Percentiles rank a stretch among this genome's conserved stretches.
These are phyloP conservation scores for Anoura caudifer DNA, from an alignment of 2,113 vertebrate genomes.

Conservation along the genomic window DNA sequence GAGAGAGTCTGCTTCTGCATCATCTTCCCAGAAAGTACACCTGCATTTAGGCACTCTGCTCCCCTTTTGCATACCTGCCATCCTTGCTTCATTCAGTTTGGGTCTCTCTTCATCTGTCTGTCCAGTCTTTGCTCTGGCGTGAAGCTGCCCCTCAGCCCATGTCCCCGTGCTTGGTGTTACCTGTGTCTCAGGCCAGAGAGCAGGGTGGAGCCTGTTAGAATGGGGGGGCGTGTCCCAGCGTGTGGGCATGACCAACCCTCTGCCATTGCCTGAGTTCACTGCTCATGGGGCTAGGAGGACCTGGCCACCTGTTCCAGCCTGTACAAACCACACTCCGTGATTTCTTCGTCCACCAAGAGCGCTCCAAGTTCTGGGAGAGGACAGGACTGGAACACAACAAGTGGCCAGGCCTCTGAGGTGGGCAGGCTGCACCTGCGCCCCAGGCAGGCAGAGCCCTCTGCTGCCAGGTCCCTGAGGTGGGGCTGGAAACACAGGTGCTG, in stretches of 20 bases:
- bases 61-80: too few relatives aligned
- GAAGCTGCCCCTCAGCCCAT: too few relatives aligned
- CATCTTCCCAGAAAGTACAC: neutral
- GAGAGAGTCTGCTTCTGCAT: neutral
- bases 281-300: neutral
- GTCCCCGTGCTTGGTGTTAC: fast-evolving
- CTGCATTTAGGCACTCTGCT: neutral
- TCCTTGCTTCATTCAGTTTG: neutral
- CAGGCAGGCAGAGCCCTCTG: fast-evolving
- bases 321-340: neutral
- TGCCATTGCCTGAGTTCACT: neutral
- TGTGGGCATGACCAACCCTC: too few relatives aligned
- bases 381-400: neutral
- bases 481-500: fast-evolving
- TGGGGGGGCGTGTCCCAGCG: fast-evolving
- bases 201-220: too few relatives aligned
- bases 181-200: fast-evolving
- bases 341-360: neutral
- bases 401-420: neutral
- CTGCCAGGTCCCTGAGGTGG: neutral
- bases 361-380: fast-evolving
- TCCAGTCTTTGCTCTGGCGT: neutral
- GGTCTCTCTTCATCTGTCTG: neutral
- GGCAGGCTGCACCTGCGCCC: neutral
- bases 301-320: neutral